Evolutionary conservation across 2,888 invertebrate species (phyloP), one percentile per base, ranked within the genome.

Genomic region (Erebia palarica): DNA sequence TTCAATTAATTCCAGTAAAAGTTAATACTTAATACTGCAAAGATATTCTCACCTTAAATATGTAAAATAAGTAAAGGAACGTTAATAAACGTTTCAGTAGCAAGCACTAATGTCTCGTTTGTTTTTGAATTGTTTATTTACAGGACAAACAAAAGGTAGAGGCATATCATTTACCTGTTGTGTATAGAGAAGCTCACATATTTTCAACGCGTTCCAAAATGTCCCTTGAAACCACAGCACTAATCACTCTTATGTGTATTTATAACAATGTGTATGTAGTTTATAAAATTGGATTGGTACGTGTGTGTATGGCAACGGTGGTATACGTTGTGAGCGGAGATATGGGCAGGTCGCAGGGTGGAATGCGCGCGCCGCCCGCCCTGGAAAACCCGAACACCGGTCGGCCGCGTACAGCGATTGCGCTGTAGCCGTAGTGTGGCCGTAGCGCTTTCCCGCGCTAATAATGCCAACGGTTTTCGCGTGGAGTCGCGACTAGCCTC

Each of bases 291-390:
- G 51, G 18, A 64, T 21, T 5, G 51, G 14, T 18, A 65, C 73
- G 73, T 73, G 68, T 68, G 57, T 36, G 55, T 69, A 21, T 65
- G 27, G 16, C 13, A 42, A 51, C 57, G 55, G 60, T 27, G 68
- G 44, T 21, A 49, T 36, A 70, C 68, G 59, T 57, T 64, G 57
- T 73, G 71, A 66, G 21, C 42, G n/a, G 42, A 51, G 51, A n/a
- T 57, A 47, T 66, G 57, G 66, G 66, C 66, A 44, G 66, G 18
- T 66, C 57, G 63, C 59, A 55, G 66, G 65, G 69, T 65, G 68
- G 49, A 83, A 82, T 84, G 82, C 91, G 92, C 91, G 92, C 92
- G 91, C 91, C 91, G 91, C 91, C 90, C 91, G 66, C 58, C 66
- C 79, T 81, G 87, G 83, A 82, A 83, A 84, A 79, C 84, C 82